A percentile compares a stretch with the other conserved stretches of the same genome.
These are phyloP conservation scores for Takifugu ocellatus DNA, from an alignment of 2,797 vertebrate genomes.

Conservation along the genomic window DNA sequence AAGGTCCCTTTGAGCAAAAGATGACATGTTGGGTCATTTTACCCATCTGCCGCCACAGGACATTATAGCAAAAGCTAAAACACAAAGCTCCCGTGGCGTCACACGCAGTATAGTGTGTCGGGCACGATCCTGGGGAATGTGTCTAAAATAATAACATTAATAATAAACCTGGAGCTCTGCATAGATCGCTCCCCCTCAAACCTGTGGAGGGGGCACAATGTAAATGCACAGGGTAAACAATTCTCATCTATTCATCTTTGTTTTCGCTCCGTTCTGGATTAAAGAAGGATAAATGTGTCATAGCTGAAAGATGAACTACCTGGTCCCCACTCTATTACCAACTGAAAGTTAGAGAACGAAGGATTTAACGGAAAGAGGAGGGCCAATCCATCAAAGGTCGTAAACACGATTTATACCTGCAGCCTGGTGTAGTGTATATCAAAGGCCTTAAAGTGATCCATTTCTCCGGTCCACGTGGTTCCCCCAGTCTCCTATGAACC, in stretches of 20 bases:
- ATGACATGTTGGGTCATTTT: too few species aligned
- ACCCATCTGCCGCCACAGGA: too few species aligned
- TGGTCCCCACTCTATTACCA: slow-evolving; percentile 14
- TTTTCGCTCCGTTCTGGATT: slow-evolving; percentile 4
- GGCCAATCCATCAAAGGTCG: slow-evolving; percentile 39
- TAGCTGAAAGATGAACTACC: slow-evolving; percentile 20
- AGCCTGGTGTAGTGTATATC: slow-evolving; percentile 8
- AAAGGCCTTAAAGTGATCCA: slow-evolving; percentile 20
- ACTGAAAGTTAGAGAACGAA: slow-evolving; percentile 29
- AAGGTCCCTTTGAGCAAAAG: too few species aligned
- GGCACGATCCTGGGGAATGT: too few species aligned
- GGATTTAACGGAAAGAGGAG: slow-evolving; percentile 18
- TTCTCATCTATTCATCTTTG: slow-evolving; percentile 2
- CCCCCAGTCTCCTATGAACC: slow-evolving; percentile 35
- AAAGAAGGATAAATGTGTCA: slow-evolving; percentile 8
- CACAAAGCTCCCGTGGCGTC: too few species aligned
- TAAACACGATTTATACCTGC: slow-evolving; percentile 39
- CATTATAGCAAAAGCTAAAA: too few species aligned
- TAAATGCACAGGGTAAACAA: neutral
- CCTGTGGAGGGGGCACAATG: neutral
- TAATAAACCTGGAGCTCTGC: too few species aligned
- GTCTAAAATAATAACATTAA: too few species aligned
- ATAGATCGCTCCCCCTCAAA: neutral
- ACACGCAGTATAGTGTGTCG: too few species aligned
- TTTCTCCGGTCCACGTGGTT: slow-evolving; percentile 28